A percentile compares a stretch with the other conserved stretches of the same genome.
Evolutionary conservation across 2,888 invertebrate genomes (phyloP).

Genomic region (Dryomyza anilis): DNA sequence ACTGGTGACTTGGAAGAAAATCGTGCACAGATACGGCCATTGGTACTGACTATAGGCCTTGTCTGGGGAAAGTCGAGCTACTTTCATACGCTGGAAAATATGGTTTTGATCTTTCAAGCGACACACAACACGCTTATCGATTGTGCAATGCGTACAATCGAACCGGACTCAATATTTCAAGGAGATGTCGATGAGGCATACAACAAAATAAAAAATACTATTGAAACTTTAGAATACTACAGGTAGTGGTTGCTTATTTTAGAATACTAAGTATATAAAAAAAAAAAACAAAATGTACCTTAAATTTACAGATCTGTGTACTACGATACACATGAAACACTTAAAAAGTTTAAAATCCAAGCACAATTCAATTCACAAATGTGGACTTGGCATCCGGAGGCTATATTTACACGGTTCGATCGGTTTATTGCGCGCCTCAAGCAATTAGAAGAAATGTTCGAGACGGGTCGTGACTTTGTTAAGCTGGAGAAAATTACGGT

Average conservation of each 20-base stretch:
- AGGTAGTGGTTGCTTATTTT: constrained; percentile 59
- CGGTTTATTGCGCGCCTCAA: constrained; percentile 69
- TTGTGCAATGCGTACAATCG: constrained; percentile 73
- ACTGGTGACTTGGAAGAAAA: constrained; percentile 72
- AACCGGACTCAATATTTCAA: constrained; percentile 82
- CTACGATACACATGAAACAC: constrained; percentile 62
- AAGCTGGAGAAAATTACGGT: constrained; percentile 87
- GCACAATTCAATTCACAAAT: constrained; percentile 63
- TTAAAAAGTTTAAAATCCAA: constrained; percentile 53
- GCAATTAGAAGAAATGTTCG: constrained; percentile 73
- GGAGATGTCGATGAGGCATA: constrained; percentile 81
- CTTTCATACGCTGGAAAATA: constrained; percentile 70
- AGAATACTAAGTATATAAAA: neutral
- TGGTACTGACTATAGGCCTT: constrained; percentile 81
- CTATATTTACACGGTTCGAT: constrained; percentile 73
- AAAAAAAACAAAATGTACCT: too few species aligned
- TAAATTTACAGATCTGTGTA: constrained; percentile 55
- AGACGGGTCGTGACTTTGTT: constrained; percentile 78
- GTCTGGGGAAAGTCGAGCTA: constrained; percentile 85
- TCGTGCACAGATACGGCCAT: constrained; percentile 66
- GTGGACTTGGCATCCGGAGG: constrained; percentile 77
- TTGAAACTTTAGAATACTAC: constrained; percentile 65
- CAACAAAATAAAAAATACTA: constrained; percentile 65
- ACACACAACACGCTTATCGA: constrained; percentile 82
- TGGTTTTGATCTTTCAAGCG: constrained; percentile 76